Percentiles rank a stretch among this genome's conserved stretches.
Evolutionary conservation across 2,888 invertebrate species (phyloP).

Genomic region (Heliconius sara): DNA sequence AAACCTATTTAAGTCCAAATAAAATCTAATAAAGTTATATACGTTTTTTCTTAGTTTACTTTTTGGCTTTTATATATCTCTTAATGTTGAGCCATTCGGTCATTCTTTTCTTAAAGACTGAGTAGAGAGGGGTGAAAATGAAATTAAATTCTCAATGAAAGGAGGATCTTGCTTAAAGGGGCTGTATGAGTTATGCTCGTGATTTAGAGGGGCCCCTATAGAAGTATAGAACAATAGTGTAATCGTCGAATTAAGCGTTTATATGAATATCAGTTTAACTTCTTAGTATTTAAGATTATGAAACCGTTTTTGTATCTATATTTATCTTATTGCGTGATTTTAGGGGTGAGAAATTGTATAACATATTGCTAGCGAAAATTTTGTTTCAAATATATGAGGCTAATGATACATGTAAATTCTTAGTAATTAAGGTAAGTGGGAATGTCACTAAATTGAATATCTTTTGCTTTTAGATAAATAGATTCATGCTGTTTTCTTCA

Average conservation of each 20-base stretch:
- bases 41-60: constrained; percentile 57
- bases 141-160: constrained; percentile 83
- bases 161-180: constrained; percentile 74
- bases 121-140: constrained; percentile 78
- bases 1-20: constrained; percentile 4
- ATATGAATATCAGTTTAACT: constrained; percentile 61
- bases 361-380: background rate
- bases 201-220: constrained; percentile 65
- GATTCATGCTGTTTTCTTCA: too few species aligned
- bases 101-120: constrained; percentile 77
- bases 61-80: constrained; percentile 61
- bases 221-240: constrained; percentile 80
- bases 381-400: background rate
- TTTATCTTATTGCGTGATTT: constrained; percentile 1
- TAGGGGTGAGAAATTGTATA: background rate
- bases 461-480: background rate
- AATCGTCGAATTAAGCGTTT: constrained; percentile 82
- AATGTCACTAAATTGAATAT: background rate
- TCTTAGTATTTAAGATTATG: constrained; percentile 35
- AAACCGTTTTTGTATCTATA: constrained; percentile 3
- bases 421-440: background rate
- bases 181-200: constrained; percentile 78
- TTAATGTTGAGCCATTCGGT: constrained; percentile 72
- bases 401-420: background rate
- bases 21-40: constrained; percentile 46